Conservation (phyloP, 2,888 invertebrate genomes). For the Ferrisia virgata region DNA sequence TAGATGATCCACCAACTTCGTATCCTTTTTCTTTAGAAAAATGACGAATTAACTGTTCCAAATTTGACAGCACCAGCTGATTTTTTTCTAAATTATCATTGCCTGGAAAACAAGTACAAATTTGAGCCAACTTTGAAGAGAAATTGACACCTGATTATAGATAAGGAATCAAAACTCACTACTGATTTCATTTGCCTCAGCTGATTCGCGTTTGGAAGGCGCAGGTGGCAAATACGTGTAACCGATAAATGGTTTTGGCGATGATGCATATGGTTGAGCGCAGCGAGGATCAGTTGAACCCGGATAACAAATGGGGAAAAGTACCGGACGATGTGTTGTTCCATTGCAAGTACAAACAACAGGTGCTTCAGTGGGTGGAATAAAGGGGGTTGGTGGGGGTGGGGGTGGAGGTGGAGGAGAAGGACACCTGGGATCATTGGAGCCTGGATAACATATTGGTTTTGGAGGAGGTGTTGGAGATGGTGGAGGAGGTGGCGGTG, state of each 20-base stretch:
- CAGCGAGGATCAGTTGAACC: constrained; percentile 53
- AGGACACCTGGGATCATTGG: constrained; percentile 50
- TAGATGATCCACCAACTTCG: constrained; percentile 31
- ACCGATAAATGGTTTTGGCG: constrained; percentile 45
- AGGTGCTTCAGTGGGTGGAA: constrained; percentile 52
- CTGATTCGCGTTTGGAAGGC: constrained; percentile 7
- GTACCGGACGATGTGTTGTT: constrained; percentile 46
- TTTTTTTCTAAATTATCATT: constrained; percentile 8
- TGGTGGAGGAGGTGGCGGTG: constrained; percentile 48
- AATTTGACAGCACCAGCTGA: background rate
- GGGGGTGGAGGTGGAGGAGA: constrained; percentile 49
- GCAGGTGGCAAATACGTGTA: constrained; percentile 49
- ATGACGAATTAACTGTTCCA: constrained; percentile 42
- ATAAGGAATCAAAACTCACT: background rate
- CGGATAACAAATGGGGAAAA: constrained; percentile 52
- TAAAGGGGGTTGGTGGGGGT: constrained; percentile 49
- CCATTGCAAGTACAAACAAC: constrained; percentile 48
- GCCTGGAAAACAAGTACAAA: background rate
- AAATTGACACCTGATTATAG: no score
- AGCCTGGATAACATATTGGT: constrained; percentile 48
- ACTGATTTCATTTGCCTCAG: background rate
- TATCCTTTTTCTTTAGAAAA: constrained; percentile 46
- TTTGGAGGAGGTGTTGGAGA: constrained; percentile 46
- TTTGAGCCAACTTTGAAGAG: no score
- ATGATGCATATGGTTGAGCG: constrained; percentile 49